Percentiles rank a stretch among this genome's conserved stretches.
These are phyloP conservation scores for Montipora capricornis DNA, from an alignment of 64 coral and sea anemone genomes.

Conservation along the genomic window DNA sequence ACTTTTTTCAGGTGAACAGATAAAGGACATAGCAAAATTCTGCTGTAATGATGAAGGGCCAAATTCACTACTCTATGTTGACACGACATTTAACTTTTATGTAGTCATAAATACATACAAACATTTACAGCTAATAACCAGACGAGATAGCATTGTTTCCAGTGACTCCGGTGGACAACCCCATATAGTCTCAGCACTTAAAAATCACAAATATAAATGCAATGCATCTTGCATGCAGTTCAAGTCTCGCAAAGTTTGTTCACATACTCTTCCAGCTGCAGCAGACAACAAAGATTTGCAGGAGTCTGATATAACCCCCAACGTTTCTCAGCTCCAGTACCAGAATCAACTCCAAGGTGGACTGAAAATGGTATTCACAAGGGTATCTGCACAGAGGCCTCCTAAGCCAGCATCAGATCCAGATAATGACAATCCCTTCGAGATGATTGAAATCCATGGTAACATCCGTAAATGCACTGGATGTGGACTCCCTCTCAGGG, in stretches of 20 bases:
- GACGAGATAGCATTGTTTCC: neutral
- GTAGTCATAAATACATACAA: conserved; percentile 9
- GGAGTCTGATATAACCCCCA: neutral
- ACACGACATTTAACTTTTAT: conserved; percentile 30
- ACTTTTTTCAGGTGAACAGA: conserved; percentile 1
- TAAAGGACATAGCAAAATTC: conserved; percentile 18
- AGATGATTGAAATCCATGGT: conserved; percentile 44
- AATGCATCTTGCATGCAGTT: neutral
- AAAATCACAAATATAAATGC: neutral
- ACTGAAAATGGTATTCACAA: neutral
- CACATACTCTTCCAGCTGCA: neutral
- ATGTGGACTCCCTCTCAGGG: neutral
- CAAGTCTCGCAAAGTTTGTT: neutral
- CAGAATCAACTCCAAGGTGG: neutral
- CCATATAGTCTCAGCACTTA: neutral
- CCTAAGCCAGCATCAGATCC: conserved; percentile 10
- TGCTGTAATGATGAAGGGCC: neutral
- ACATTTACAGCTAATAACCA: neutral
- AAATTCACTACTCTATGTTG: conserved; percentile 20
- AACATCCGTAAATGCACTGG: conserved; percentile 43
- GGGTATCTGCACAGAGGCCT: neutral
- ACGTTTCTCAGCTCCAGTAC: neutral
- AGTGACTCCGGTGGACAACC: neutral
- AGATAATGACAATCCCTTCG: neutral
- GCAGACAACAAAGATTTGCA: neutral